A percentile compares a stretch with the other conserved stretches of the same genome.
Evolutionary conservation across 2,888 invertebrate genomes (phyloP).

Genomic region (Heliconius ismenius): DNA sequence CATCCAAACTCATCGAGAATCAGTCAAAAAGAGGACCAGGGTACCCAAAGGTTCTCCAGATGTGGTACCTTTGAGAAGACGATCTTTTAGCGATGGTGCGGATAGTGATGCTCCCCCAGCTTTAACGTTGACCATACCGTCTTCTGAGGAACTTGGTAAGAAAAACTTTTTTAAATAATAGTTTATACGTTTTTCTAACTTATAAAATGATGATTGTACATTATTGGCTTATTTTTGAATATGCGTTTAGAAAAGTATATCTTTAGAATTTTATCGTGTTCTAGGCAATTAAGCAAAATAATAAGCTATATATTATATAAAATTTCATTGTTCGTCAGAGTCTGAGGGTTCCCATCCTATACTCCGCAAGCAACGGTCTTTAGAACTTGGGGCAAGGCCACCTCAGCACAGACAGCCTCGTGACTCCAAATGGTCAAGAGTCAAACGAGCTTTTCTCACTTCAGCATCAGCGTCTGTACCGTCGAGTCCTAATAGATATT

Average conservation of each 20-base stretch:
- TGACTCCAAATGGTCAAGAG: constrained; percentile 87
- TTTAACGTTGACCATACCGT: constrained; percentile 83
- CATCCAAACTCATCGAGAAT: constrained; percentile 86
- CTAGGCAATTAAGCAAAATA: too few relatives aligned
- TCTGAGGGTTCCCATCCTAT: constrained; percentile 72
- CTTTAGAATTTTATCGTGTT: too few relatives aligned
- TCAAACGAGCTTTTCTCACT: constrained; percentile 86
- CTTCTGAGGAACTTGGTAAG: constrained; percentile 81
- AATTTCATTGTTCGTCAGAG: constrained; percentile 52
- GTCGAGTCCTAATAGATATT: constrained; percentile 85
- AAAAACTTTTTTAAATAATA: background rate
- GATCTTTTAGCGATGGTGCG: constrained; percentile 75
- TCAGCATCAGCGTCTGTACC: constrained; percentile 84
- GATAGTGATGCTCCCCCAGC: constrained; percentile 78
- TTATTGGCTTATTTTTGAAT: too few relatives aligned
- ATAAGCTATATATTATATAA: background rate
- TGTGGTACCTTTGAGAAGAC: constrained; percentile 63
- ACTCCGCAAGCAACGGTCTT: constrained; percentile 75
- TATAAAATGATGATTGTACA: background rate
- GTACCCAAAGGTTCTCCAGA: constrained; percentile 71
- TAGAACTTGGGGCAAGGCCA: constrained; percentile 73
- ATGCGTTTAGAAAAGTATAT: too few relatives aligned
- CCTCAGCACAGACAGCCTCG: constrained; percentile 79
- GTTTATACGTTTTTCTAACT: too few relatives aligned
- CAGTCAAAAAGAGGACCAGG: constrained; percentile 82